phyloP scores from a whole-genome alignment of 2,113 vertebrate species.

The Mustela lutreola region DNA sequence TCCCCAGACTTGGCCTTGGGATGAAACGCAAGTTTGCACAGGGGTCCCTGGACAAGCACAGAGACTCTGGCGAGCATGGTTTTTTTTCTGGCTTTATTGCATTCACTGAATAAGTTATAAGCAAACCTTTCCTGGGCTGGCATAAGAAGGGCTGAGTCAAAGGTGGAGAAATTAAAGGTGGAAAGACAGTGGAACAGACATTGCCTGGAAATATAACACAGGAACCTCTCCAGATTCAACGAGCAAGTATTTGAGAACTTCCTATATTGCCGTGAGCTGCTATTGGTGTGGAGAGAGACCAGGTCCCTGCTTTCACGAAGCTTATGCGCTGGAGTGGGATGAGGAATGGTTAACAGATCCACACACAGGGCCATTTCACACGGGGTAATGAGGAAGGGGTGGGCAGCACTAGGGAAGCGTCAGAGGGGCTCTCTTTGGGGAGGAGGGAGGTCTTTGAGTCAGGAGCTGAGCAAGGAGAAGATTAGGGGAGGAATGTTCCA shows the following conservation, averaged over 20 bases:
- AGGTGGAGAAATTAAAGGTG: neutral
- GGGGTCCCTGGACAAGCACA: neutral
- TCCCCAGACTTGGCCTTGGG: neutral
- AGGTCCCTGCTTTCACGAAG: neutral
- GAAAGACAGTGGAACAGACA: neutral
- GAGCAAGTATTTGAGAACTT: neutral
- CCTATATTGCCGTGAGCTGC: fast-evolving
- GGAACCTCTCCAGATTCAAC: neutral
- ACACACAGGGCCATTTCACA: neutral
- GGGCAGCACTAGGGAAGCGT: neutral
- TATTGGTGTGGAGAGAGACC: neutral
- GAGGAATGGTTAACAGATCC: neutral
- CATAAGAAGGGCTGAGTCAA: neutral
- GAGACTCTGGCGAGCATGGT: neutral
- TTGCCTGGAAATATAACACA: neutral
- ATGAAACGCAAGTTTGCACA: neutral
- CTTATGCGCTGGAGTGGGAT: neutral
- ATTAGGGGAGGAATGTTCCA: neutral
- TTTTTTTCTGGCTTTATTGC: neutral
- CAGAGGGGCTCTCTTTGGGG: neutral
- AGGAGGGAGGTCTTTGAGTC: neutral
- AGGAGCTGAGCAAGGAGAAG: neutral
- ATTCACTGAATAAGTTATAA: neutral
- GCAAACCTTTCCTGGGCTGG: neutral
- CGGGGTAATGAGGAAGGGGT: fast-evolving